Conservation (phyloP, 2,113 vertebrate genomes). For the Tetrax tetrax region DNA sequence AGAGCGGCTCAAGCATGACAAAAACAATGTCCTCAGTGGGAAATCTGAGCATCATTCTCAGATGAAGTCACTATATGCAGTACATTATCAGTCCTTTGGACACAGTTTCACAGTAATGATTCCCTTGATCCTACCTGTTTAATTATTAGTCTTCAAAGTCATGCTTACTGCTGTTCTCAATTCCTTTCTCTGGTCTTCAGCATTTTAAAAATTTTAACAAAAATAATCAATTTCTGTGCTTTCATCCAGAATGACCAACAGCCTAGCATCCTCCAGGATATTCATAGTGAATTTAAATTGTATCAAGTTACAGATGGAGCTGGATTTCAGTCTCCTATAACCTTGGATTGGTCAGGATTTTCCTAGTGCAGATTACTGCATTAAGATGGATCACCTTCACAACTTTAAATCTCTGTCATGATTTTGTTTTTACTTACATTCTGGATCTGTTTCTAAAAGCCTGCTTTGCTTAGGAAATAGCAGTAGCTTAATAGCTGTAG, state of each 20-base stretch:
- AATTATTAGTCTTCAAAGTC: neutral
- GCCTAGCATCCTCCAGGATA: neutral
- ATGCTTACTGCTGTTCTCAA: neutral
- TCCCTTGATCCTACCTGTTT: neutral
- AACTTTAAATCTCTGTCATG: neutral
- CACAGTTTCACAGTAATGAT: neutral
- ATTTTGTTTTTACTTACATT: neutral
- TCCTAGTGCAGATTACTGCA: neutral
- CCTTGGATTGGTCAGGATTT: neutral
- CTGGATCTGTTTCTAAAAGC: neutral
- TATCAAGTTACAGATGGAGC: neutral
- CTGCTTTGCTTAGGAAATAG: neutral
- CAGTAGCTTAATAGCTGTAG: neutral
- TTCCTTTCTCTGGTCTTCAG: neutral
- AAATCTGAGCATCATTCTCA: neutral
- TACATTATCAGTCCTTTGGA: neutral
- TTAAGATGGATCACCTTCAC: neutral
- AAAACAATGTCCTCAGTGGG: neutral
- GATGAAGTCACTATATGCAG: neutral
- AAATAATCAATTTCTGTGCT: neutral
- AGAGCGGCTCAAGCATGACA: neutral
- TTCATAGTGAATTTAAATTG: neutral
- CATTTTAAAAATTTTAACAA: neutral
- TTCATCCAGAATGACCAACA: neutral
- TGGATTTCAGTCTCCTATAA: neutral